Conservation (phyloP, 2,888 invertebrate genomes). For the Magallana nippona region DNA sequence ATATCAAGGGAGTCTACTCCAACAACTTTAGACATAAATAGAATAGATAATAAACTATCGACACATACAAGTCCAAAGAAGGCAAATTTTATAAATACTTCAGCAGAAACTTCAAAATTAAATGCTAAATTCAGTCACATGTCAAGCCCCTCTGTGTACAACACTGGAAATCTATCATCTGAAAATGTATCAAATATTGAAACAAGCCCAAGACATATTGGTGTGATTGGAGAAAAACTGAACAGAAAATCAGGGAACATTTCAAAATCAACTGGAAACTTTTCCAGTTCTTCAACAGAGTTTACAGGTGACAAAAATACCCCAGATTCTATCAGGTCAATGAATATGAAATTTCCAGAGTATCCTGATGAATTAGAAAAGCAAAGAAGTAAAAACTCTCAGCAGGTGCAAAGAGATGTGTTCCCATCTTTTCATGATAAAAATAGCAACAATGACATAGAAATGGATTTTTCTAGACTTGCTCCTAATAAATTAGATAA, state of each 20-base stretch:
- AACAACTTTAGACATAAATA: background rate
- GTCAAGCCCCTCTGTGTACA: background rate
- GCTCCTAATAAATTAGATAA: background rate
- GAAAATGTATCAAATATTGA: background rate
- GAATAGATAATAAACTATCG: background rate
- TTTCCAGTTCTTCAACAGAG: background rate
- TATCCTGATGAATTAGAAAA: background rate
- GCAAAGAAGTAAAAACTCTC: background rate
- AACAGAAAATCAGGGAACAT: conserved; percentile 1
- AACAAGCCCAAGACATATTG: conserved; percentile 19
- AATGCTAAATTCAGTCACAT: background rate
- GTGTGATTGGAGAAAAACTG: conserved; percentile 38
- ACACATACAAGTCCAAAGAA: background rate
- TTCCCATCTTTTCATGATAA: conserved; percentile 42
- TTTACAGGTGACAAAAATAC: background rate
- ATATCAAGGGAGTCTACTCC: background rate
- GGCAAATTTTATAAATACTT: background rate
- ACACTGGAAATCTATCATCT: background rate
- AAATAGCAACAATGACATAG: background rate
- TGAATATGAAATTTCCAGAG: background rate
- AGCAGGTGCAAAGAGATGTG: background rate
- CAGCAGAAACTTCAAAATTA: background rate
- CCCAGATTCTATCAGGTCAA: background rate
- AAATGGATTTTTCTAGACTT: background rate
- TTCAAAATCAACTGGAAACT: conserved; percentile 33